Evolutionary conservation across 2,888 invertebrate genomes (phyloP).

Genomic region (Stenoptilia bipunctidactyla): DNA sequence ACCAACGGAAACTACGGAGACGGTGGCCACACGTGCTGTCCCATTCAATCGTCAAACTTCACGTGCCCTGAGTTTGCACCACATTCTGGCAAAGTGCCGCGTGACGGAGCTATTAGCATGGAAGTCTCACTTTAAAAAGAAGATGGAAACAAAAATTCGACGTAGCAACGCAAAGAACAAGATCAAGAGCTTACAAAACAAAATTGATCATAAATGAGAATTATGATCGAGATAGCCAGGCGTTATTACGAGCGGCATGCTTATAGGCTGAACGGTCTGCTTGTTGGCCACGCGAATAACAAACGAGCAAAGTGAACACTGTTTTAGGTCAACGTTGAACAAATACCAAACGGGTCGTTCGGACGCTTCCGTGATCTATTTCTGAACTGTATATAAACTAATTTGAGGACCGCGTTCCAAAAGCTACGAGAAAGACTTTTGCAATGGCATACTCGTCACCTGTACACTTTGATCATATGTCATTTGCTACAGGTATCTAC

Average conservation of each 20-base stretch:
- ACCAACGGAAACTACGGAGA: conserved; percentile 13
- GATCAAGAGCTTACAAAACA: background rate
- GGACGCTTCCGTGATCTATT: conserved; percentile 68
- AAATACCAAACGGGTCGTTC: conserved; percentile 71
- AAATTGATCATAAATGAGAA: background rate
- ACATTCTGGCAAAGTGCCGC: conserved; percentile 56
- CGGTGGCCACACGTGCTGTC: conserved; percentile 37
- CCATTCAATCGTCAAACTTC: conserved; percentile 59
- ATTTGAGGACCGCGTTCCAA: conserved; percentile 38
- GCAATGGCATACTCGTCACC: conserved; percentile 24
- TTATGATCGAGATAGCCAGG: too few relatives aligned
- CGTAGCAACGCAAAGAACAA: background rate
- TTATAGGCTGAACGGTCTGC: conserved; percentile 22
- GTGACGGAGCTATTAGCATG: conserved; percentile 41
- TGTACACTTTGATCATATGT: conserved; percentile 9
- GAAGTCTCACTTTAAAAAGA: conserved; percentile 18
- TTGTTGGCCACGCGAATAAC: conserved; percentile 57
- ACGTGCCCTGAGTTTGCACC: conserved; percentile 37
- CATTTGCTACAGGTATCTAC: too few relatives aligned
- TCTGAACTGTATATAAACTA: conserved; percentile 61
- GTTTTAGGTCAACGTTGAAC: conserved; percentile 71
- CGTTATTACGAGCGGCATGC: background rate
- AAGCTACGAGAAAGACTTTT: conserved; percentile 31
- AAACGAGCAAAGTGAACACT: conserved; percentile 67
- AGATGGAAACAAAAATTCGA: conserved; percentile 5